Evolutionary conservation across 1,140 invertebrate species (phyloP).

Genomic region (Cardiocondyla obscurior): DNA sequence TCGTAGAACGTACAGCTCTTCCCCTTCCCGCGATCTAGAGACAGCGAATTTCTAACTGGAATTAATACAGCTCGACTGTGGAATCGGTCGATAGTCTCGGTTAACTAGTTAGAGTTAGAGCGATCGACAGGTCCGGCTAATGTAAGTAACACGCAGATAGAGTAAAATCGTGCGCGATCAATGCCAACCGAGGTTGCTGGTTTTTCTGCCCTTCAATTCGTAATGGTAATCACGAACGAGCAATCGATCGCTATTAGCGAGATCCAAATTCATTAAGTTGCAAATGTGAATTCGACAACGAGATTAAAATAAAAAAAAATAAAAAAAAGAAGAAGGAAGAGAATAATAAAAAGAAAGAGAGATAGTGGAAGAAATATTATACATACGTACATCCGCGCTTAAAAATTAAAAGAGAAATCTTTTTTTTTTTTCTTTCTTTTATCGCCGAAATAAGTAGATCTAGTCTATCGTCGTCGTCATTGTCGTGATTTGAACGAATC

Average conservation of each 20-base stretch:
- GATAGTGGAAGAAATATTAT: neutral
- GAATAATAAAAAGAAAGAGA: neutral
- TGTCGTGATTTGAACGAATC: neutral
- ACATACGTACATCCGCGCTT: no score
- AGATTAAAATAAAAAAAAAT: neutral
- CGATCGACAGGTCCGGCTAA: neutral
- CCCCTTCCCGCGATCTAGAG: neutral
- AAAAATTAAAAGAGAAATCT: neutral
- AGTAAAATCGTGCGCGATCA: constrained; percentile 21
- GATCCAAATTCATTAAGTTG: constrained; percentile 39
- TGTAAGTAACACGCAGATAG: neutral
- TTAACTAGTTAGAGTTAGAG: constrained; percentile 36
- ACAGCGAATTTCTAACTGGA: neutral
- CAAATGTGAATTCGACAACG: constrained; percentile 12
- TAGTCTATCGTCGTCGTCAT: neutral
- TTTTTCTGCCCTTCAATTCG: constrained; percentile 11
- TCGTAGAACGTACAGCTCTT: neutral
- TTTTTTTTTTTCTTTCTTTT: neutral
- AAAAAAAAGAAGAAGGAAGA: neutral
- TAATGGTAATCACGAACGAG: constrained; percentile 20
- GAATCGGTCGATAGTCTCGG: constrained; percentile 29
- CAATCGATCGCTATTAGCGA: constrained; percentile 29
- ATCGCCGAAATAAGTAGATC: neutral
- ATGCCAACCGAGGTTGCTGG: constrained; percentile 28
- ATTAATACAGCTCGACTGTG: constrained; percentile 1